Base-by-base conservation (phyloP, 2,888 invertebrate genomes). In the Xestoiulus laeticollis region DNA sequence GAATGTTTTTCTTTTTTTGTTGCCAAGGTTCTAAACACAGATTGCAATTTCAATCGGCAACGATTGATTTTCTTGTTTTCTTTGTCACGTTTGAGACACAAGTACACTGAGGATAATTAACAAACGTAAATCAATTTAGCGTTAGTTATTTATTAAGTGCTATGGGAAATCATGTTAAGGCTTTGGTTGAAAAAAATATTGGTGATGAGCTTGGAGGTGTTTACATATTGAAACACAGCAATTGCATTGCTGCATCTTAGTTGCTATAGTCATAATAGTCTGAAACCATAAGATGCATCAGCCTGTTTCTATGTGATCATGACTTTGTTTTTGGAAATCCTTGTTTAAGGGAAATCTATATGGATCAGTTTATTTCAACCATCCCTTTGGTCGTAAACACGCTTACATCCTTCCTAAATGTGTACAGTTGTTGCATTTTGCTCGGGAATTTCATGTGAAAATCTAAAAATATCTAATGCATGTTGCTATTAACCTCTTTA, bases 351-450 rank as follows among this genome's bases (percentile, higher is more conserved):
- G 10, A 26, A 68, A 68, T 68, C 26, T 26, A 68, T 68, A 68
- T 22, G 26, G 10, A 22, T 4, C 19, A 68, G 26, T 68, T 68
- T 68, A 26, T 68, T 68, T 68, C 22, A 59, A n/a, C 59, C 68
- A 68, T 68, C 68, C 68, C 68, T 22, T 68, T 68, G 68, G 68
- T 68, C 68, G 68, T 26, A 68, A 26, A 26, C 68, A 68, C 22
- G 68, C 6, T 22, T 22, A 59, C n/a, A n/a, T 68, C 22, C 68
- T 26, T 22, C 68, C 26, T 26, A 26, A 8, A 22, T 26, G 59
- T n/a, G 3, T n/a, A n/a, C n/a, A n/a, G 59, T 59, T 59, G 59
- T 59, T 59, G 59, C n/a, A 59, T 59, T 59, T 59, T n/a, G 59
- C 19, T 59, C 3, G 68, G 68, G 68, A 68, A 68, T 68, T 68